Evolutionary conservation across 2,113 vertebrate genomes (phyloP).

Genomic region (Psammodynastes pulverulentus): DNA sequence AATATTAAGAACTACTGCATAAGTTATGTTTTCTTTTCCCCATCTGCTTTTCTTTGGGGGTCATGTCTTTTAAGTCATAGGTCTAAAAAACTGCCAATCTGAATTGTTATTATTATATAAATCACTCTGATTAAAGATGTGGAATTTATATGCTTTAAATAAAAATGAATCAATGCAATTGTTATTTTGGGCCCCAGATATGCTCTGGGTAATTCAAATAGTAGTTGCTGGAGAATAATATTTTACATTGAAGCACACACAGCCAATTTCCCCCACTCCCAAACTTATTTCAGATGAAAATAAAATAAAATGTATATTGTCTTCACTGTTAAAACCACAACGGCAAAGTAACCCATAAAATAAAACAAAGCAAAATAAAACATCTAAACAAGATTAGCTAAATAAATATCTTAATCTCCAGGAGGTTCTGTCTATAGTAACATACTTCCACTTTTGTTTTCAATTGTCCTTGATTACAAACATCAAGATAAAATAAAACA

Average conservation of each 20-base stretch:
- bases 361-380: not conserved
- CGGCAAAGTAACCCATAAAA: not conserved
- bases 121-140: not conserved
- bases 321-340: not conserved
- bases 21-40: not conserved
- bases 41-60: not conserved
- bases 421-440: not conserved
- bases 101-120: not conserved
- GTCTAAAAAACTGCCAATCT: not conserved
- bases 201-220: not conserved
- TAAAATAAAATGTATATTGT: not conserved
- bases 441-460: not conserved
- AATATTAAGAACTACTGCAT: not conserved
- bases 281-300: not conserved
- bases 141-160: not conserved
- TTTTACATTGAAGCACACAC: not conserved
- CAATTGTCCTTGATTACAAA: not conserved
- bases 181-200: not conserved
- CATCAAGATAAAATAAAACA: no score
- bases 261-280: not conserved
- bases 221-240: not conserved
- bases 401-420: not conserved
- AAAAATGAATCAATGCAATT: not conserved
- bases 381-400: not conserved
- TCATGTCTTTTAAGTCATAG: not conserved